phyloP scores from a whole-genome alignment of 2,888 invertebrate species.

The Hyppa rectilinea region DNA sequence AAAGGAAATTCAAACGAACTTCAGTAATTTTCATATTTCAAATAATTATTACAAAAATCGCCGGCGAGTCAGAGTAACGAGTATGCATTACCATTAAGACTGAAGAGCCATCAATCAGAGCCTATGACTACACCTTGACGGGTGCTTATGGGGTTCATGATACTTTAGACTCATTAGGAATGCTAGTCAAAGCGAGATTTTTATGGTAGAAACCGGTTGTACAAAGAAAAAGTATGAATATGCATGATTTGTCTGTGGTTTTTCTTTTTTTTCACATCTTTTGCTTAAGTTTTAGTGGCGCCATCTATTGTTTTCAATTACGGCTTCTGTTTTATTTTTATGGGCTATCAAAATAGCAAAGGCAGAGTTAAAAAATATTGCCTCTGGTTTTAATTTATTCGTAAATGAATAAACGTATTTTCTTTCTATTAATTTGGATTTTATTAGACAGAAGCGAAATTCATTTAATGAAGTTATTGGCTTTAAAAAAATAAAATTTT shows the following conservation, averaged over 20 bases:
- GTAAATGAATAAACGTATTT: no score
- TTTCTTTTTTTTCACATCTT: background rate
- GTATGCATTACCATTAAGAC: conserved; percentile 68
- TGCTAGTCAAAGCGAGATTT: conserved; percentile 32
- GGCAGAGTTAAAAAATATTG: no score
- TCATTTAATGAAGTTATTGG: no score
- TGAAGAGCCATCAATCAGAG: conserved; percentile 65
- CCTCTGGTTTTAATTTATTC: background rate
- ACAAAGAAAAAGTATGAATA: conserved; percentile 12
- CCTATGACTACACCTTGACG: conserved; percentile 59
- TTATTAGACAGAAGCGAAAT: background rate
- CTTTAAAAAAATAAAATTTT: no score
- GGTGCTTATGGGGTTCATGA: conserved; percentile 50
- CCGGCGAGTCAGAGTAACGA: conserved; percentile 50
- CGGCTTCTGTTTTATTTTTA: conserved; percentile 16
- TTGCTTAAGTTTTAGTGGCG: conserved; percentile 12
- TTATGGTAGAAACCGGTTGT: conserved; percentile 32
- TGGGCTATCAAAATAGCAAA: no score
- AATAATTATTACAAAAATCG: conserved; percentile 52
- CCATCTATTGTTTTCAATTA: conserved; percentile 23
- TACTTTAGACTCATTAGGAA: conserved; percentile 66
- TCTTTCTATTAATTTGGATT: no score
- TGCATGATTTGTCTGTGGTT: background rate
- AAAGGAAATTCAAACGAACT: conserved; percentile 32
- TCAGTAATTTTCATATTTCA: conserved; percentile 43